These are phyloP conservation scores for Dipodomys merriami DNA, from an alignment of 2,113 vertebrate species.

Conservation along the genomic window DNA sequence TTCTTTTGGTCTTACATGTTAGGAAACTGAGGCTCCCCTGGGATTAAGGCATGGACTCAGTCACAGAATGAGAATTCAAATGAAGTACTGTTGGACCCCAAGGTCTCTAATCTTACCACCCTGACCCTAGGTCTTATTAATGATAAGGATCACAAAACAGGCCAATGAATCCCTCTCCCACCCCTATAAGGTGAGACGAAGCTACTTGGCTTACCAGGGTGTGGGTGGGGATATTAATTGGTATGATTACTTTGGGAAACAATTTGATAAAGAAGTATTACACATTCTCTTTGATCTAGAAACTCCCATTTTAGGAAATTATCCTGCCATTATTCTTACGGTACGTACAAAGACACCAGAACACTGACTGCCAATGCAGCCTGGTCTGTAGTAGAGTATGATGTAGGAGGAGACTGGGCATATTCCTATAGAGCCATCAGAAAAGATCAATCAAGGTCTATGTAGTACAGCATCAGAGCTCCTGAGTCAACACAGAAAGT, in stretches of 20 bases:
- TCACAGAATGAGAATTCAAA: neutral
- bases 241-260: neutral
- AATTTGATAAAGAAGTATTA: slow-evolving; percentile 30
- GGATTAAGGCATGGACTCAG: neutral
- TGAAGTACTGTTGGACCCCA: neutral
- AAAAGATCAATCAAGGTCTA: neutral
- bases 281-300: neutral
- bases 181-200: too few relatives aligned
- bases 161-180: too few relatives aligned
- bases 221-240: neutral
- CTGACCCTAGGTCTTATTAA: neutral
- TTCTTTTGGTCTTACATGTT: neutral
- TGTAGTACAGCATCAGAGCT: neutral
- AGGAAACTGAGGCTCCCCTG: neutral
- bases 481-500: neutral
- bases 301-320: slow-evolving; percentile 28
- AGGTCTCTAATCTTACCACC: neutral
- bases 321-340: neutral
- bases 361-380: neutral
- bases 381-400: neutral
- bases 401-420: neutral
- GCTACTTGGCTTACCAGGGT: too few relatives aligned
- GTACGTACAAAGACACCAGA: neutral
- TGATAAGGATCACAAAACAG: neutral
- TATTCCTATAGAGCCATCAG: neutral